Conservation (phyloP, 2,797 vertebrate species). For the Spondyliosoma cantharus region DNA sequence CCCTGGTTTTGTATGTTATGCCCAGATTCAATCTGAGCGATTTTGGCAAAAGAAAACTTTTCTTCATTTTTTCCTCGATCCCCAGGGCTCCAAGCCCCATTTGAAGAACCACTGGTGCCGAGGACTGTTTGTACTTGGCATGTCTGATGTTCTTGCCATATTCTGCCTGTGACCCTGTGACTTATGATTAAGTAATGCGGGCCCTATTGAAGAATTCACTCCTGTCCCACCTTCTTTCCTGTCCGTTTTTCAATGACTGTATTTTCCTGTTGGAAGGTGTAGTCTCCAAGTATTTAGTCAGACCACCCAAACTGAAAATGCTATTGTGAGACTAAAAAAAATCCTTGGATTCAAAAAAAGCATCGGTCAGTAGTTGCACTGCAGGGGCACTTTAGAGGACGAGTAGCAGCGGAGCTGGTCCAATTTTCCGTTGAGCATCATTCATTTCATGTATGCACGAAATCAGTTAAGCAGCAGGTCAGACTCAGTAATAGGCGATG, state of each 20-base stretch:
- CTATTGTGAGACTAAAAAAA: constrained; percentile 24
- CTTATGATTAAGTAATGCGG: constrained; percentile 47
- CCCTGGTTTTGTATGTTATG: constrained; percentile 28
- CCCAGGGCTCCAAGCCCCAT: constrained; percentile 39
- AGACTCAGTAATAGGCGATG: constrained; percentile 43
- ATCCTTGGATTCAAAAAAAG: constrained; percentile 39
- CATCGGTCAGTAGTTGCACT: constrained; percentile 36
- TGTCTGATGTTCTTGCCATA: constrained; percentile 12
- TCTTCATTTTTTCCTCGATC: constrained; percentile 44
- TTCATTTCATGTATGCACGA: constrained; percentile 46
- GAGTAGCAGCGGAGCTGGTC: constrained; percentile 10
- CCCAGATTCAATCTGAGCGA: constrained; percentile 16
- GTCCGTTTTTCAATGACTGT: constrained; percentile 19
- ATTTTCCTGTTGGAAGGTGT: constrained; percentile 46
- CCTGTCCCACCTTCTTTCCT: constrained; percentile 29
- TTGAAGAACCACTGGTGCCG: constrained; percentile 53
- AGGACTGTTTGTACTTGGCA: constrained; percentile 57
- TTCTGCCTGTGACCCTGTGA: constrained; percentile 46
- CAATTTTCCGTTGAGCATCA: constrained; percentile 47
- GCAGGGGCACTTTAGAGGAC: constrained; percentile 8
- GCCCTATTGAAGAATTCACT: constrained; percentile 29
- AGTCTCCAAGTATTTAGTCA: constrained; percentile 39
- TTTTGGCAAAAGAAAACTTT: constrained; percentile 52
- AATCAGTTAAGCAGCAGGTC: constrained; percentile 45
- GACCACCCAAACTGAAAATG: constrained; percentile 65